Evolutionary conservation across 2,797 vertebrate genomes (phyloP).

Genomic region (Neosilurus hyrtlii): DNA sequence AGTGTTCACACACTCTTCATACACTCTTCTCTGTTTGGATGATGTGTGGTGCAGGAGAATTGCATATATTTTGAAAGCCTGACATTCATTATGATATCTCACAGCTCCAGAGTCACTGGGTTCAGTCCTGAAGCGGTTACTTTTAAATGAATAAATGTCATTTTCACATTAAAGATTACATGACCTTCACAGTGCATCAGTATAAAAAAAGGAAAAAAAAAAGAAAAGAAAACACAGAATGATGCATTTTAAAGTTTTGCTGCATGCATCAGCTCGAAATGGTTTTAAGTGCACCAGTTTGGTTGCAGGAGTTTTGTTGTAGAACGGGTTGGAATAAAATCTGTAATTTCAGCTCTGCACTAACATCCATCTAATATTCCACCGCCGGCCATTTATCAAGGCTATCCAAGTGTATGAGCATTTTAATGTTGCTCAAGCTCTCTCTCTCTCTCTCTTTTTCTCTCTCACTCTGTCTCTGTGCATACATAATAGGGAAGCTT

Average conservation of each 20-base stretch:
- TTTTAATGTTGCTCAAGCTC: neutral
- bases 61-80: neutral
- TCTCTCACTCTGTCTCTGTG: neutral
- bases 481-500: neutral
- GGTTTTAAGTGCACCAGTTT: neutral
- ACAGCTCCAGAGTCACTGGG: neutral
- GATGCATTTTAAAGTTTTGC: neutral
- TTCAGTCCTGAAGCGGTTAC: neutral
- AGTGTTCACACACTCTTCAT: neutral
- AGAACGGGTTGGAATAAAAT: slow-evolving; percentile 18
- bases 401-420: slow-evolving; percentile 8
- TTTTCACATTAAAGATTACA: slow-evolving; percentile 2
- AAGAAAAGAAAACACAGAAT: neutral
- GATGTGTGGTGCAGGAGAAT: neutral
- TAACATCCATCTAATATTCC: slow-evolving; percentile 1
- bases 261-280: neutral
- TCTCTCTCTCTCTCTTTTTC: neutral
- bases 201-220: neutral
- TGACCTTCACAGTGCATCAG: slow-evolving; percentile 3
- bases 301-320: slow-evolving; percentile 2
- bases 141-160: slow-evolving; percentile 11
- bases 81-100: neutral
- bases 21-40: neutral
- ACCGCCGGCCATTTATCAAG: slow-evolving; percentile 17
- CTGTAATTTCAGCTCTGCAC: slow-evolving; percentile 1